Base-by-base conservation (phyloP, 2,113 vertebrate genomes). In the Cyprinus carpio region DNA sequence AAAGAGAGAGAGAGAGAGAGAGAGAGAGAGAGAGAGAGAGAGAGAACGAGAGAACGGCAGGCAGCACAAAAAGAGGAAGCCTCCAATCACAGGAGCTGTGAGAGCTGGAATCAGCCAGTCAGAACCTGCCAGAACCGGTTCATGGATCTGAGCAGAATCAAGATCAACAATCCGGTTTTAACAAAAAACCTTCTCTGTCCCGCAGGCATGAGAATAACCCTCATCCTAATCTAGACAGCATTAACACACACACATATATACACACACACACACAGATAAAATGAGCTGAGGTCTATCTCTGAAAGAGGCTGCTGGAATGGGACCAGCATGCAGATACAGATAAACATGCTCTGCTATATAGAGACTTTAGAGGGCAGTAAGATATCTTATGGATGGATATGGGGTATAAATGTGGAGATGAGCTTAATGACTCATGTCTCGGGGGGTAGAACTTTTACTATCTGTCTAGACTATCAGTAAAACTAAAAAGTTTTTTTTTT, bases 61-160 rank as follows among this genome's bases (percentile, higher is more conserved):
- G 40, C 29, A 78, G 77, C 46, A 67, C 43, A 86, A 76, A 84
- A 69, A 75, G 54, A 37, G 85, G 85, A 75, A 77, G 78, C 49
- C 77, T 74, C 49, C 34, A 37, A 72, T 75, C 60, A 37, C 29
- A 51, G 46, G 20, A 86, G 29, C 75, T 69, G 64, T 71, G 60
- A 37, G 60, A 34, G 49, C 77, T 75, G 76, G 77, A 69, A 69
- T 37, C 25, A 82, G 54, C 77, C 82, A 6, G 85, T 46, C 46
- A 83, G 58, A 88, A 82, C 85, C 82, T 6, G 85, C 29, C 46
- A 83, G 58, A 88, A 82, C 87, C 67, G 67, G 87, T 86, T 88
- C 51, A 69, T 83, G 67, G 74, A 83, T 83, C 40, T 7, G 34
- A 83, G 67, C 54, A 65, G 65, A 84, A 60, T 78, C 23, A 16